Evolutionary conservation across 2,797 vertebrate species (phyloP), one percentile per base, ranked within the genome.

Genomic region (Schizopygopsis malacanthus): DNA sequence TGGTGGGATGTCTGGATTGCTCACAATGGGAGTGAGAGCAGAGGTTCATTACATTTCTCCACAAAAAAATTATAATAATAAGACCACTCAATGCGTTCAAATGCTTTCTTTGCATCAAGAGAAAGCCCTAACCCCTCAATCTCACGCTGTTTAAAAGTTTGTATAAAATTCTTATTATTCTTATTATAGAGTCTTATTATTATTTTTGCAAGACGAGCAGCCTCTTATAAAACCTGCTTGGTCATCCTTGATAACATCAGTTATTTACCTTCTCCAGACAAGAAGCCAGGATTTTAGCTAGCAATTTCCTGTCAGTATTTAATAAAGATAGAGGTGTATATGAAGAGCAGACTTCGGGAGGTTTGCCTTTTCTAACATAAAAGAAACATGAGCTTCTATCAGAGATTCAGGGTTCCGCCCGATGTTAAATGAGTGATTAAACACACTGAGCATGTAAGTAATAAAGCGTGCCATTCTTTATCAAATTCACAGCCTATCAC

Each of bases 181-280:
- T 33, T 33, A 33, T 33, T 73, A n/a, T 79, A 56, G n/a, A 83
- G 54, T 52, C 76, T 79, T 8, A 73, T 56, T 8, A 73, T 56
- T 45, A 12, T 87, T 89, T 9, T 84, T 82, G 81, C 18, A 77
- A 6, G 54, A 89, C 3, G 65, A 81, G 2, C 9, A 15, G 0
- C 78, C 71, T 33, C 81, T 86, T 61, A 81, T 86, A 16, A 88
- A 86, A 45, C 71, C 84, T 13, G 72, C 61, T 73, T 87, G 81
- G 37, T 84, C 70, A 16, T 37, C 59, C 13, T 80, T 88, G 11
- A 70, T 65, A n/a, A 83, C 59, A 6, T 50, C 6, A 25, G 50
- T 71, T 9, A 86, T 22, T 4, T 45, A 86, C 18, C 2, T 45
- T 52, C 47, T 81, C 85, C 7, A 88, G 52, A 3, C 28, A 33